phyloP scores from a whole-genome alignment of 1,140 invertebrate genomes.

The Philopotamus ludificatus region DNA sequence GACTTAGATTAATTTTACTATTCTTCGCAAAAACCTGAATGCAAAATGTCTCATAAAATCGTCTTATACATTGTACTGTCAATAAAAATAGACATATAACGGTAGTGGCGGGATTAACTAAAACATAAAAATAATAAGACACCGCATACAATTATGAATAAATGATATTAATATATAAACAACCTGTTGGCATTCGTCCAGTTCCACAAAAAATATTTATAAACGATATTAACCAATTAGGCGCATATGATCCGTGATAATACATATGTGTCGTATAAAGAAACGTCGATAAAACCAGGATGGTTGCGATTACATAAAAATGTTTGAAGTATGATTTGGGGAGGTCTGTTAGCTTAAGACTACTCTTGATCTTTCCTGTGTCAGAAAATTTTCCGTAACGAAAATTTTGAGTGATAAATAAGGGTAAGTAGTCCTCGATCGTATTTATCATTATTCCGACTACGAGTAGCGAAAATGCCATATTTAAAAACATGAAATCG shows the following conservation, averaged over 20 bases:
- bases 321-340: conserved; percentile 75
- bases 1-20: conserved; percentile 73
- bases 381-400: conserved; percentile 69
- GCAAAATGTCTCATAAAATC: conserved; percentile 76
- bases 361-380: conserved; percentile 52
- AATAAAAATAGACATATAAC: conserved; percentile 62
- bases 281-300: conserved; percentile 55
- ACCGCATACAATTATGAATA: background rate
- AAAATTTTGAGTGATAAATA: conserved; percentile 60
- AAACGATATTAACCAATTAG: conserved; percentile 51
- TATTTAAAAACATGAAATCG: conserved; percentile 57
- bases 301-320: conserved; percentile 68
- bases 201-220: conserved; percentile 55
- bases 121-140: conserved; percentile 21
- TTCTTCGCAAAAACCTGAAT: conserved; percentile 76
- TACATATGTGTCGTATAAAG: conserved; percentile 53
- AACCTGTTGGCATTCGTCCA: conserved; percentile 56
- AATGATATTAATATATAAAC: conserved; percentile 45
- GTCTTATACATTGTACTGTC: conserved; percentile 66
- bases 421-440: conserved; percentile 63
- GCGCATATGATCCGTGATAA: conserved; percentile 49
- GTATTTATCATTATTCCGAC: conserved; percentile 61
- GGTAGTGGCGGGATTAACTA: conserved; percentile 59
- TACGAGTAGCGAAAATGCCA: conserved; percentile 53
- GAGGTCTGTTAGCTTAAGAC: conserved; percentile 60